These are phyloP conservation scores for Iguana delicatissima DNA, from an alignment of 2,797 vertebrate species.

Conservation along the genomic window DNA sequence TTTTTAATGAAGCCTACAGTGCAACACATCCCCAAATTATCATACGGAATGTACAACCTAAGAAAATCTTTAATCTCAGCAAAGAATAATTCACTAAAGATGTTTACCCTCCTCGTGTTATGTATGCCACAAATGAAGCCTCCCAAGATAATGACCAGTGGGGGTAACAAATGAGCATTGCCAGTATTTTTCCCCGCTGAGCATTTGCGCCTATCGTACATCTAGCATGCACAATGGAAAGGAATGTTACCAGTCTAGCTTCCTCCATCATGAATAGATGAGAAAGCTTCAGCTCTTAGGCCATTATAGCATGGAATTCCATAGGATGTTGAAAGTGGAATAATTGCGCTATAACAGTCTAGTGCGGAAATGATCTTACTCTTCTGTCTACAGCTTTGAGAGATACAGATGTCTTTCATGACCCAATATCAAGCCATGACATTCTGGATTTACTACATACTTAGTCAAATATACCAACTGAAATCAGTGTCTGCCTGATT, in stretches of 20 bases:
- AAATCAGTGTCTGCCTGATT: too few relatives aligned
- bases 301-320: too few relatives aligned
- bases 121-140: neutral
- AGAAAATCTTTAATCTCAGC: conserved; percentile 1
- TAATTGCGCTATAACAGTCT: too few relatives aligned
- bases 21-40: neutral
- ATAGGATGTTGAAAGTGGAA: too few relatives aligned
- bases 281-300: neutral
- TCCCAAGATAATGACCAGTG: neutral
- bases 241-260: neutral
- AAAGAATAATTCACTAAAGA: conserved; percentile 4
- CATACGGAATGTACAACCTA: neutral
- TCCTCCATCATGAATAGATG: neutral
- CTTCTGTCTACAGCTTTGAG: neutral
- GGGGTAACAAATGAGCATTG: neutral
- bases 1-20: neutral
- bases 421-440: neutral
- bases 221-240: too few relatives aligned
- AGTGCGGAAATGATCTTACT: too few relatives aligned
- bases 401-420: neutral
- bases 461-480: too few relatives aligned
- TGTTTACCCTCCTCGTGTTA: neutral
- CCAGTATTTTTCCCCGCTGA: neutral
- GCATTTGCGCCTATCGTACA: neutral
- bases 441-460: neutral